Conservation (phyloP, 2,797 vertebrate genomes). For the Petrocephalus schoutedeni region DNA sequence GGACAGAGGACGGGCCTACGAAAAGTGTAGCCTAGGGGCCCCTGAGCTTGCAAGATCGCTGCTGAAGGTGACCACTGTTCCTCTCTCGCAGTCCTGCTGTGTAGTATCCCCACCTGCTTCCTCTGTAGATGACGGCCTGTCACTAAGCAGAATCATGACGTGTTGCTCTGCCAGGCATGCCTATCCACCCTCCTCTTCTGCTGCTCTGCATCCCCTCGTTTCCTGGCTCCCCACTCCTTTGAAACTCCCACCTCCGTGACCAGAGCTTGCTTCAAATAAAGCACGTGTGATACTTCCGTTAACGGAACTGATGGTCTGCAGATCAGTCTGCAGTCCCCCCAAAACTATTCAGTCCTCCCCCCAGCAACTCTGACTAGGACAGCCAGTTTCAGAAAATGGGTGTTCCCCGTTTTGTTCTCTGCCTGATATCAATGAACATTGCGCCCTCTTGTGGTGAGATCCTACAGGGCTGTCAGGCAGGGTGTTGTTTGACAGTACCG, state of each 20-base stretch:
- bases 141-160: background rate
- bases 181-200: background rate
- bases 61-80: background rate
- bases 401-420: background rate
- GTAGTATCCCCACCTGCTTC: background rate
- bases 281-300: background rate
- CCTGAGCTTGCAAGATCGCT: background rate
- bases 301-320: too few relatives aligned
- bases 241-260: background rate
- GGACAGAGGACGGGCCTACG: background rate
- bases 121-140: background rate
- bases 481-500: background rate
- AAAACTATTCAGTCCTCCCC: too few relatives aligned
- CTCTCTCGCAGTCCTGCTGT: background rate
- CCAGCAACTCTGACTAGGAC: too few relatives aligned
- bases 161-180: background rate
- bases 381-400: too few relatives aligned
- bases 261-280: background rate
- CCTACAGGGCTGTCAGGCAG: background rate
- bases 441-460: conserved; percentile 8
- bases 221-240: background rate
- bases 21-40: background rate
- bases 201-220: background rate
- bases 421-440: background rate
- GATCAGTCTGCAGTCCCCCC: too few relatives aligned